Base-by-base conservation (phyloP, 2,888 invertebrate species). In the Tetanocera ferruginea region DNA sequence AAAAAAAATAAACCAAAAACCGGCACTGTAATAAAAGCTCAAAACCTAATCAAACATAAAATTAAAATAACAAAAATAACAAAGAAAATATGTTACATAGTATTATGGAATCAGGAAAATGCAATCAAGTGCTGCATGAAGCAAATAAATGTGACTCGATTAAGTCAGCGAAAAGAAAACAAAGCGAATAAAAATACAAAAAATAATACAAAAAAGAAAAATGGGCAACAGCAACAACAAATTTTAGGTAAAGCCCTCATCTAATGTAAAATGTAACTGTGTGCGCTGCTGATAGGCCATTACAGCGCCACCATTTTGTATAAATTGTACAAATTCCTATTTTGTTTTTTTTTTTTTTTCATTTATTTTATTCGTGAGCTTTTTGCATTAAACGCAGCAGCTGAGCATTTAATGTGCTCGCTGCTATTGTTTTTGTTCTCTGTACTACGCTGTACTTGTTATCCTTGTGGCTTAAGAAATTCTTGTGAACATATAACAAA, bases 341-440 rank as follows among this genome's bases (percentile, higher is more conserved):
- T 19, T 51, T 52, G 31, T 72, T 72, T 72, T 52, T 25, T 19
- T 51, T 52, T 55, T 72, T 72, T 72, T 31, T n/a, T 19, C 57
- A 31, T 25, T 28, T 19, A 55, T 34, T 72, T 72, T 55, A 5
- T 62, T 60, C 28, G 5, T 62, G 34, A 51, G 11, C 28, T 11
- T 31, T 28, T 52, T 25, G 14, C 52, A 17, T 28, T 28, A 49
- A 55, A 52, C 25, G 28, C 23, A 60, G 43, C 17, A 19, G 23
- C 60, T 28, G 2, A 17, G 28, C 28, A 60, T 28, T 28, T 60
- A 28, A 60, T 60, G 28, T 31, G 28, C 5, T 60, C 28, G 28
- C 60, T 28, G 28, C 28, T 60, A 14, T 28, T 60, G 23, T 60
- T 60, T 19, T 19, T 69, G 19, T 69, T 49, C 5, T 69, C 19